phyloP scores from a whole-genome alignment of 1,140 invertebrate genomes.

The Delia radicum region DNA sequence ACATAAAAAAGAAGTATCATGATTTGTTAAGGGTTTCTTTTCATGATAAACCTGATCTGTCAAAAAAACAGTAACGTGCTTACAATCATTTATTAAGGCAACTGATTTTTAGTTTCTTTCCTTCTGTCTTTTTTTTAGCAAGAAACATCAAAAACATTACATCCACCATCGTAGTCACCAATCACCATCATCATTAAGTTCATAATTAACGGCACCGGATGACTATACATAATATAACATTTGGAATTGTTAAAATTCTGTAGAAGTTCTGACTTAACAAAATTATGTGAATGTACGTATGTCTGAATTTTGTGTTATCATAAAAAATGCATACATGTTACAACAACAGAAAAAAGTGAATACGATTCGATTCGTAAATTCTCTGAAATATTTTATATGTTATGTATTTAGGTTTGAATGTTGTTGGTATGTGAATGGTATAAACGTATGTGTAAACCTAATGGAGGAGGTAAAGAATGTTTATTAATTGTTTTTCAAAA shows the following conservation, averaged over 20 bases:
- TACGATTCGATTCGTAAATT: neutral
- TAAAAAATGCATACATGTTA: neutral
- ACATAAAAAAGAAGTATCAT: too few relatives aligned
- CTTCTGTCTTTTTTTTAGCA: neutral
- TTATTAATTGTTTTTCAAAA: too few relatives aligned
- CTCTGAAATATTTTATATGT: neutral
- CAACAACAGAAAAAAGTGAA: neutral
- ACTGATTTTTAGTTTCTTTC: too few relatives aligned
- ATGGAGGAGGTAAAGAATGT: too few relatives aligned
- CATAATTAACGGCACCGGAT: neutral
- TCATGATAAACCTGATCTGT: neutral
- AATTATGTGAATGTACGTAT: too few relatives aligned
- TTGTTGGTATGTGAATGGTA: too few relatives aligned
- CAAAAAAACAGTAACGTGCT: neutral
- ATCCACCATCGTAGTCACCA: neutral
- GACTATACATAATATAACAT: neutral
- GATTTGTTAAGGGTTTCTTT: too few relatives aligned
- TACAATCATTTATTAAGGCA: neutral
- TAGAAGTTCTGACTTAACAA: neutral
- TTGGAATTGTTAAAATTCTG: neutral
- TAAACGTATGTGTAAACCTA: too few relatives aligned
- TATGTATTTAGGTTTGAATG: neutral
- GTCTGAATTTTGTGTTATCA: neutral
- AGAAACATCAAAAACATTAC: neutral
- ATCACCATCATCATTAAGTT: neutral